Conservation (phyloP, 2,797 vertebrate genomes). For the Champsocephalus esox region DNA sequence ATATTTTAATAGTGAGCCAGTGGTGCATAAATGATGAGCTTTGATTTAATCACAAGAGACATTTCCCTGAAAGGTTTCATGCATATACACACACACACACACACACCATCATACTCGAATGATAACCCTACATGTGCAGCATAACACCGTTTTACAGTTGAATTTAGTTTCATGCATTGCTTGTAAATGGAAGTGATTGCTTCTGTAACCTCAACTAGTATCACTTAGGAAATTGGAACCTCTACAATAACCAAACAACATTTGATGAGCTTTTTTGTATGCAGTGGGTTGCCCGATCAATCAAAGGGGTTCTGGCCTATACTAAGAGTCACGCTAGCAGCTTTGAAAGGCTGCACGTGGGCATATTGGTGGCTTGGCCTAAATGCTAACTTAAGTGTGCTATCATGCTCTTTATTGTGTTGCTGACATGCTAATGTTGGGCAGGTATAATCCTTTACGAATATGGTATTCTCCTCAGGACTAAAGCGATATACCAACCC, state of each 20-base stretch:
- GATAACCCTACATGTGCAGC: not conserved
- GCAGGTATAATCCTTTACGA: too few relatives aligned
- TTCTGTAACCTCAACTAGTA: not conserved
- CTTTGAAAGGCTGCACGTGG: too few relatives aligned
- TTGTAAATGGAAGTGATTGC: not conserved
- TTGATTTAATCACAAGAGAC: slow-evolving; percentile 30
- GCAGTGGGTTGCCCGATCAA: not conserved
- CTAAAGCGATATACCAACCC: too few relatives aligned
- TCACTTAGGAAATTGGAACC: not conserved
- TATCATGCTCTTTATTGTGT: too few relatives aligned
- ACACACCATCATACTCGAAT: not conserved
- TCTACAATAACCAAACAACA: not conserved
- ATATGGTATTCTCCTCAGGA: too few relatives aligned
- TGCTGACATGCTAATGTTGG: too few relatives aligned
- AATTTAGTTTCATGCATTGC: not conserved
- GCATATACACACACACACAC: not conserved
- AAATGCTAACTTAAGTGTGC: too few relatives aligned
- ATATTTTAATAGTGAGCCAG: slow-evolving; percentile 48
- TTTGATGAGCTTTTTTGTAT: not conserved
- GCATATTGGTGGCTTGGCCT: too few relatives aligned
- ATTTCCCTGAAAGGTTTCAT: slow-evolving; percentile 11
- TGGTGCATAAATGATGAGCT: slow-evolving; percentile 25
- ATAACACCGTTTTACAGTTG: not conserved
- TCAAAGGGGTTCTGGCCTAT: not conserved
- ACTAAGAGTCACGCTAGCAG: too few relatives aligned